These are phyloP conservation scores for Mohoua ochrocephala DNA, from an alignment of 2,113 vertebrate genomes.

Conservation along the genomic window DNA sequence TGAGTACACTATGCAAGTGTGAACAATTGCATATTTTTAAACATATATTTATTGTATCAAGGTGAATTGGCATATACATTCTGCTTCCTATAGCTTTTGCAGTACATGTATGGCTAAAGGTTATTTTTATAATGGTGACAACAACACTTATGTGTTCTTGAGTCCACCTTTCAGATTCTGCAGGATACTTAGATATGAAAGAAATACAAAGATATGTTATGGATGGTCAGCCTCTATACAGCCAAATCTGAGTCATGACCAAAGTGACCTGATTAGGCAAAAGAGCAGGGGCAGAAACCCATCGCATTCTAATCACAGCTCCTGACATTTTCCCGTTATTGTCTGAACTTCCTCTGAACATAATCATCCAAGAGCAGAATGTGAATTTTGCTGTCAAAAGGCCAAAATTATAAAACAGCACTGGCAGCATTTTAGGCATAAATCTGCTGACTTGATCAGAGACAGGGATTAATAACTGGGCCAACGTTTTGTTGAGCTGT, in stretches of 20 bases:
- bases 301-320: background rate
- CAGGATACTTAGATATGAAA: background rate
- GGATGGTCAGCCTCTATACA: background rate
- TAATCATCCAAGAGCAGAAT: conserved; percentile 1
- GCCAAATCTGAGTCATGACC: background rate
- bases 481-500: conserved; percentile 30
- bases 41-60: background rate
- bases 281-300: background rate
- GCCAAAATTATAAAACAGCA: conserved; percentile 43
- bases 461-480: conserved; percentile 32
- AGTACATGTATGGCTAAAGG: background rate
- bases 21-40: background rate
- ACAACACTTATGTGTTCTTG: background rate
- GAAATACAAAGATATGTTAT: fast-evolving
- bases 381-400: conserved; percentile 47
- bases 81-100: background rate
- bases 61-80: background rate
- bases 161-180: background rate
- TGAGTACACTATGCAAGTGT: background rate
- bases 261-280: background rate
- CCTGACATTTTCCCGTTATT: background rate
- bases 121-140: background rate
- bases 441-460: conserved; percentile 56
- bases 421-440: conserved; percentile 18
- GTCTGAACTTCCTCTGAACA: conserved; percentile 18